Evolutionary conservation across 2,797 vertebrate genomes (phyloP).

Genomic region (Lepus townsendii): DNA sequence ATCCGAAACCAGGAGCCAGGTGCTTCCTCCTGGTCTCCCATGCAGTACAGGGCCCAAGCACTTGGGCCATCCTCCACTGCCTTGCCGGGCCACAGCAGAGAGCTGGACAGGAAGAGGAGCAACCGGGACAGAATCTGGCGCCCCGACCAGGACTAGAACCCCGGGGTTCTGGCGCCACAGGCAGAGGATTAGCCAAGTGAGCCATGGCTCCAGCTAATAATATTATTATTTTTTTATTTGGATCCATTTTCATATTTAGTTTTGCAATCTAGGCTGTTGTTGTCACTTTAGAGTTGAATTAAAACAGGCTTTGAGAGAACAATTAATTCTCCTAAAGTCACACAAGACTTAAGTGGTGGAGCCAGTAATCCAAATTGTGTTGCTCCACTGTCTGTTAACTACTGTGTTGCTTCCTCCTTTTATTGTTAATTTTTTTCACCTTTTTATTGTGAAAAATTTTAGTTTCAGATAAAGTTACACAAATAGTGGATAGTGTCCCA

Average conservation of each 20-base stretch:
- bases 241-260: neutral
- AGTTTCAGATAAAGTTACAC: neutral
- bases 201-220: no score
- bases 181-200: no score
- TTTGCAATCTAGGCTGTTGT: neutral
- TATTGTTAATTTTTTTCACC: neutral
- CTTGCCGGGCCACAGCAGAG: no score
- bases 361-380: neutral
- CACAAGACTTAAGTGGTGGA: neutral
- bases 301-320: neutral
- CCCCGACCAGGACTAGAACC: no score
- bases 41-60: no score
- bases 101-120: no score
- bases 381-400: neutral
- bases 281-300: neutral
- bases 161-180: no score
- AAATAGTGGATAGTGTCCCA: neutral
- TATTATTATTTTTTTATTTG: neutral
- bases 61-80: no score
- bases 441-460: neutral
- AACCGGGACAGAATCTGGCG: no score
- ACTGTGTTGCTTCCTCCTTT: neutral
- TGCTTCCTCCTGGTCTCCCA: no score
- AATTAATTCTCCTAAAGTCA: constrained; percentile 3
- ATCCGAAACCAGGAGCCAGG: no score